These are phyloP conservation scores for Acanthopleura granulata DNA, from an alignment of 2,888 invertebrate genomes.

Conservation along the genomic window DNA sequence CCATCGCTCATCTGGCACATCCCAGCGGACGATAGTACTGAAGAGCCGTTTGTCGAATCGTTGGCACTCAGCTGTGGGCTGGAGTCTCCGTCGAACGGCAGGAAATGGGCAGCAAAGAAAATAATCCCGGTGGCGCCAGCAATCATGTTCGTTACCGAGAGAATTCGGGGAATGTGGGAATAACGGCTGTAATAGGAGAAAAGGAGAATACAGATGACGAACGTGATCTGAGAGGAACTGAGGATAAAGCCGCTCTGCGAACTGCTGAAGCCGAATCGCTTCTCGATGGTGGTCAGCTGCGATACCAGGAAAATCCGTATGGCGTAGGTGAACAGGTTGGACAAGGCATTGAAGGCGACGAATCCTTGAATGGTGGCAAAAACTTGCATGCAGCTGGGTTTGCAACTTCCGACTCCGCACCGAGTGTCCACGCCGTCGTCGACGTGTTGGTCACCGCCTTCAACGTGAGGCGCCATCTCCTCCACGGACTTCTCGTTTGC, in stretches of 20 bases:
- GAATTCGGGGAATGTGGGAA: conserved; percentile 44
- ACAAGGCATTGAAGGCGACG: background rate
- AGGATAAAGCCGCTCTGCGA: conserved; percentile 55
- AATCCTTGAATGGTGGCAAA: background rate
- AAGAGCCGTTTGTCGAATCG: background rate
- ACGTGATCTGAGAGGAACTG: conserved; percentile 60
- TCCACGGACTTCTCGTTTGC: background rate
- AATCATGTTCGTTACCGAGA: conserved; percentile 39
- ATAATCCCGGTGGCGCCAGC: conserved; percentile 48
- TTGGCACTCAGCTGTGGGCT: background rate
- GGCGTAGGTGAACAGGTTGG: background rate
- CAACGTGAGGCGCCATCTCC: background rate
- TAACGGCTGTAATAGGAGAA: conserved; percentile 42
- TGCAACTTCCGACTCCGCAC: background rate
- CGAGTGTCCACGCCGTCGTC: background rate
- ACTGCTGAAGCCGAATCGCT: conserved; percentile 56
- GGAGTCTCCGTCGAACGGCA: background rate
- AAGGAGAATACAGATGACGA: conserved; percentile 40
- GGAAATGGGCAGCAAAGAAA: conserved; percentile 48
- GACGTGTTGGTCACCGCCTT: background rate
- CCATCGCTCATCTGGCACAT: background rate
- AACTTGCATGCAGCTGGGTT: background rate
- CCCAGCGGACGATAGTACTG: background rate
- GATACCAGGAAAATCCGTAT: background rate
- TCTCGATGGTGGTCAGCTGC: conserved; percentile 57